phyloP scores from a whole-genome alignment of 2,113 vertebrate species.

The Chunga burmeisteri region DNA sequence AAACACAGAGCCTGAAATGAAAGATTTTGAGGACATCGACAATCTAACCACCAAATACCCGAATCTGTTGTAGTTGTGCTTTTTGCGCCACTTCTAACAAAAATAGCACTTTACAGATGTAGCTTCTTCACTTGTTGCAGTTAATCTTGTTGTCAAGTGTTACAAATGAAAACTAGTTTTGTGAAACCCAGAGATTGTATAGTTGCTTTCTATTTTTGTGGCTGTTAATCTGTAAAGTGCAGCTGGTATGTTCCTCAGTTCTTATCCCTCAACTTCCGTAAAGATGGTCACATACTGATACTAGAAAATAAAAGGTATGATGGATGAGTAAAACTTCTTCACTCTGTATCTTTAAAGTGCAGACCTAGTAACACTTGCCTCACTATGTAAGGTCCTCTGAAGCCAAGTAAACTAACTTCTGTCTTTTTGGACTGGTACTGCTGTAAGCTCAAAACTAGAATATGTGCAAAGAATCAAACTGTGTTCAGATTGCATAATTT shows the following conservation, averaged over 20 bases:
- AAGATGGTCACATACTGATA: not conserved
- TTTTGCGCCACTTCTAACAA: conserved; percentile 62
- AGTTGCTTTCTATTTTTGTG: conserved; percentile 56
- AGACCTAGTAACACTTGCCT: not conserved
- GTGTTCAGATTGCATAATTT: not conserved
- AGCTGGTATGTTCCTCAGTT: not conserved
- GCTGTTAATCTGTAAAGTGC: conserved; percentile 55
- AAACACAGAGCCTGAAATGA: conserved; percentile 80
- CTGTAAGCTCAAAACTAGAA: not conserved
- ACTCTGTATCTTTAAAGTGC: not conserved
- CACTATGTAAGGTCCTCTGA: not conserved
- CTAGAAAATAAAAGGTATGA: conserved; percentile 26
- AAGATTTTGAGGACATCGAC: not conserved
- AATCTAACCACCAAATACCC: conserved; percentile 4
- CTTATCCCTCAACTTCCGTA: not conserved
- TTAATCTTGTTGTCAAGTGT: conserved; percentile 50
- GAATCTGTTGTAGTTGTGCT: conserved; percentile 55
- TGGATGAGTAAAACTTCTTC: conserved; percentile 3
- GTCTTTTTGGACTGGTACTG: not conserved
- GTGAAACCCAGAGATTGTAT: conserved; percentile 30
- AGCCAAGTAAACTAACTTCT: not conserved
- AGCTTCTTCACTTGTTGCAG: conserved; percentile 62
- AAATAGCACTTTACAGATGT: conserved; percentile 69
- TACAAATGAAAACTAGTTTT: conserved; percentile 30
- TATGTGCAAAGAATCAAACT: not conserved